A percentile compares a stretch with the other conserved stretches of the same genome.
Conservation (phyloP, 2,888 invertebrate species). For the Prenolepis imparis region DNA sequence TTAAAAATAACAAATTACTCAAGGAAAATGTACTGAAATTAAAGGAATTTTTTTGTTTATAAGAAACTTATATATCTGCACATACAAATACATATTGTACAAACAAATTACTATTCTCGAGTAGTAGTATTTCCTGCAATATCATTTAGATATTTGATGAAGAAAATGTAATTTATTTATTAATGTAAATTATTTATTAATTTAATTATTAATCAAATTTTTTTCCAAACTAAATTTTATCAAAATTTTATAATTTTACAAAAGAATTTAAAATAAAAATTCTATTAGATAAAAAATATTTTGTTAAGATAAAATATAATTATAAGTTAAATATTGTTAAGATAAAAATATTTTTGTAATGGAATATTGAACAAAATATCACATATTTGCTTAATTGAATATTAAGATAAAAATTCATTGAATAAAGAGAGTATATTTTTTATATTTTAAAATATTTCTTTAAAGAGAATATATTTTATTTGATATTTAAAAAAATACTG, state of each 20-base stretch:
- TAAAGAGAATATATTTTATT: neutral
- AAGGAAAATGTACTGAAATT: neutral
- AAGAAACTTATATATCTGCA: neutral
- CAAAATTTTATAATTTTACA: neutral
- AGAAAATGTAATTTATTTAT: neutral
- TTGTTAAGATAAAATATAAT: neutral
- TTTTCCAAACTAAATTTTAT: neutral
- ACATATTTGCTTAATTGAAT: neutral
- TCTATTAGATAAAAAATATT: neutral
- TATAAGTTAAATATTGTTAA: too few relatives aligned
- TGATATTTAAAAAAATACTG: neutral
- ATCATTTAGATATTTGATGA: neutral
- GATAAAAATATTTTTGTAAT: neutral
- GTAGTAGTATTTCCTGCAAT: neutral
- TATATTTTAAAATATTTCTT: neutral
- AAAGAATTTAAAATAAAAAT: neutral
- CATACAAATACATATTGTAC: neutral
- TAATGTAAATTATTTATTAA: too few relatives aligned
- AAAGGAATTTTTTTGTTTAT: neutral
- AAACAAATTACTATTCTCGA: neutral
- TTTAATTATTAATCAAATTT: neutral
- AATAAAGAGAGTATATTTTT: neutral
- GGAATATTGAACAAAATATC: neutral
- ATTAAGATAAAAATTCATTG: neutral
- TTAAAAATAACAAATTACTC: neutral